Conservation (phyloP, 2,888 invertebrate species). For the Drosophila ustulata region DNA sequence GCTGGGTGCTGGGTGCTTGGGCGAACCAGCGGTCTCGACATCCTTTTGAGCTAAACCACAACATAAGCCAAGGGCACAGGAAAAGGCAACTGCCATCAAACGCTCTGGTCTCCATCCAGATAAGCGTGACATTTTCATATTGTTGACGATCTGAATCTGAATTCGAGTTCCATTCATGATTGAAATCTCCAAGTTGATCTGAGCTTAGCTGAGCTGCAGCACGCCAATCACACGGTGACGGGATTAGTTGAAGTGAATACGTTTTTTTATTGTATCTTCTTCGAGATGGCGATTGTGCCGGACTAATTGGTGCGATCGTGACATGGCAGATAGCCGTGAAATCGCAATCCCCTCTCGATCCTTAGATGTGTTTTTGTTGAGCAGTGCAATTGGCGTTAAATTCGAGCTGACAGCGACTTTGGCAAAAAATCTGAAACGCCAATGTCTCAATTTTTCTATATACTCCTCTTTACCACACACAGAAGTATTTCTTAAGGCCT, state of each 20-base stretch:
- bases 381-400: conserved; percentile 68
- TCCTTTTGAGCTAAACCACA: conserved; percentile 72
- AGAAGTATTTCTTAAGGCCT: conserved; percentile 19
- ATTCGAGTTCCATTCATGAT: conserved; percentile 63
- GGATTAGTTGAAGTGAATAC: conserved; percentile 72
- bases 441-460: background rate
- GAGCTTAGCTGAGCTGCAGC: conserved; percentile 56
- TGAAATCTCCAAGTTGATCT: conserved; percentile 54
- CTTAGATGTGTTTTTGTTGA: conserved; percentile 25
- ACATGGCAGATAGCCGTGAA: conserved; percentile 65
- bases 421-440: background rate
- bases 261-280: conserved; percentile 50
- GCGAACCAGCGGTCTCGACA: conserved; percentile 54
- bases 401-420: conserved; percentile 44
- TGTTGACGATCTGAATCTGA: conserved; percentile 73
- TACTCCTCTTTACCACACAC: background rate
- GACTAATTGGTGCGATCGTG: conserved; percentile 67
- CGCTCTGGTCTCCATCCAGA: conserved; percentile 51
- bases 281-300: conserved; percentile 29
- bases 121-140: conserved; percentile 84
- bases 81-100: conserved; percentile 32
- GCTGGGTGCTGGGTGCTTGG: conserved; percentile 9
- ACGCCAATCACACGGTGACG: conserved; percentile 82
- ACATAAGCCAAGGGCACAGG: conserved; percentile 46
- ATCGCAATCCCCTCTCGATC: conserved; percentile 52